Conservation (phyloP, 2,797 vertebrate species). For the Sylvia borin region DNA sequence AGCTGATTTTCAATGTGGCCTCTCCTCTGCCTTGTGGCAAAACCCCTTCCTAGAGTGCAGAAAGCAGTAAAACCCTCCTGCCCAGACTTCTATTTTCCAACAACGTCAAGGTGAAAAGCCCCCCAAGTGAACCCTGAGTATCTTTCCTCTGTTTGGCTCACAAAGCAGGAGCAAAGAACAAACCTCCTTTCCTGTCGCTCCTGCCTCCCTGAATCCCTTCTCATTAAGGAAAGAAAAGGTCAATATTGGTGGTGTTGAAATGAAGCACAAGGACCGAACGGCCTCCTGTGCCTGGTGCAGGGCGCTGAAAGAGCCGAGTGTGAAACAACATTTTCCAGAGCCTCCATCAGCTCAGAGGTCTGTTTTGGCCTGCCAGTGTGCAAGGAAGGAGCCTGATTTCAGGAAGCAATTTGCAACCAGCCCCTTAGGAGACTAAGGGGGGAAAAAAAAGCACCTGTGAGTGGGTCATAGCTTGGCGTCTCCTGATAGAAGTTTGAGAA, state of each 20-base stretch:
- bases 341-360: background rate
- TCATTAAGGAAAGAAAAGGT: conserved; percentile 15
- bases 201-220: background rate
- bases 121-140: background rate
- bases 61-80: background rate
- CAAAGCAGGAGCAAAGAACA: background rate
- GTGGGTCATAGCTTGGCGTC: background rate
- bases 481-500: background rate
- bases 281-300: background rate
- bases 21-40: background rate
- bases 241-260: conserved; percentile 15
- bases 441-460: background rate
- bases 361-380: background rate
- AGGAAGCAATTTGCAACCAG: conserved; percentile 19
- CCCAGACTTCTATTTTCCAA: background rate
- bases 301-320: background rate
- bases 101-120: background rate
- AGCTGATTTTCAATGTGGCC: background rate
- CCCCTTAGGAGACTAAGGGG: background rate
- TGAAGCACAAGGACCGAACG: background rate
- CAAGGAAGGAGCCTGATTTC: background rate
- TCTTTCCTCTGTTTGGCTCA: background rate
- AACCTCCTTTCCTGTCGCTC: background rate
- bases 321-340: conserved; percentile 47
- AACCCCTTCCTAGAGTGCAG: background rate